Evolutionary conservation across 2,797 vertebrate genomes (phyloP).

Genomic region (Micrastur ruficollis): DNA sequence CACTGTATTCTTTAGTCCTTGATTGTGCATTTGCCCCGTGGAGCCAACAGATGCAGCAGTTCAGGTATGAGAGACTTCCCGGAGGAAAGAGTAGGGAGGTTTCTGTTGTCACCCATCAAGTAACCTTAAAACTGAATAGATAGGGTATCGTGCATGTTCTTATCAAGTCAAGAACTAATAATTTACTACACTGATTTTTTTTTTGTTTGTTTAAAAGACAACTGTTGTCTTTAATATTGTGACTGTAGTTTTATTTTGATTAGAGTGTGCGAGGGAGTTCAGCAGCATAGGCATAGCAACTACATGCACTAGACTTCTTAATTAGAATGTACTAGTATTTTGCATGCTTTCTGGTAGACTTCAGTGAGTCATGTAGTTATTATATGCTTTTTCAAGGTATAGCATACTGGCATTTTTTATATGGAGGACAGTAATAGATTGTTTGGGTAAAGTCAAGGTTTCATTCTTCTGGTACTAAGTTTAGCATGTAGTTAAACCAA

Average conservation of each 20-base stretch:
- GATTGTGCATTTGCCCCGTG: not conserved
- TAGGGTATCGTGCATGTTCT: accelerated
- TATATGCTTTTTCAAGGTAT: not conserved
- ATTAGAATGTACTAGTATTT: not conserved
- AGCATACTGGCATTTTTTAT: not conserved
- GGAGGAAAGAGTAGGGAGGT: not conserved
- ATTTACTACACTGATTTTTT: not conserved
- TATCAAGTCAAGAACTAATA: not conserved
- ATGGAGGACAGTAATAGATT: not conserved
- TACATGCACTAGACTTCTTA: not conserved
- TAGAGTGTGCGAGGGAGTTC: not conserved
- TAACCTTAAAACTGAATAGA: not conserved
- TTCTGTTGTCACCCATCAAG: not conserved
- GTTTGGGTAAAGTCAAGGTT: not conserved
- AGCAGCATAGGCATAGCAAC: not conserved
- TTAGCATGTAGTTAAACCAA: not conserved
- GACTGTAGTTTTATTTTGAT: not conserved
- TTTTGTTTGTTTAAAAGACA: not conserved
- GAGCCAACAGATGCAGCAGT: not conserved
- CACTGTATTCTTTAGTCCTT: not conserved
- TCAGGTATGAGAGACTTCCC: not conserved
- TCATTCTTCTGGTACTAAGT: not conserved
- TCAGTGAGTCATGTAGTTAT: not conserved
- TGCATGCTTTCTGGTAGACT: not conserved
- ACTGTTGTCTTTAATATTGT: not conserved